Evolutionary conservation across 2,797 vertebrate genomes (phyloP), one percentile per base, ranked within the genome.

Genomic region (Eospalax fontanierii): DNA sequence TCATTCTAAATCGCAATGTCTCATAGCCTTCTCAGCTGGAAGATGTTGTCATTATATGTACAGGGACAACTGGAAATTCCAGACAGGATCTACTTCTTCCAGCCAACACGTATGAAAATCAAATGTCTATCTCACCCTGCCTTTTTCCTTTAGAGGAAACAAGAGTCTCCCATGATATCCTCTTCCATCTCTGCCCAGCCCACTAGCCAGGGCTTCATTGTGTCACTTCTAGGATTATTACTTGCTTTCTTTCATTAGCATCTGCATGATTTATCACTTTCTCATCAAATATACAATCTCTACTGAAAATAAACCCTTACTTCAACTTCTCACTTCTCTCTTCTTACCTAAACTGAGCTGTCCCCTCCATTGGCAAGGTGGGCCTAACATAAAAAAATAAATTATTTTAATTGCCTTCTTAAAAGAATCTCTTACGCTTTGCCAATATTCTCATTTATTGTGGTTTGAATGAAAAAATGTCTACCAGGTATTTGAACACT

Each of bases 101-200:
- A 9, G 22, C 6, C 0, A 22, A 3, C 24, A 71, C 6, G 15
- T 4, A 2, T 75, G 26, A 21, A 33, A 76, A 61, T n/a, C 2
- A 16, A 40, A 43, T 9, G 24, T 24, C 1, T 28, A 19, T 16
- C 2, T 40, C 24, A 59, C 1, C 0, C 7, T 28, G 26, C 54
- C 46, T 16, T 4, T 57, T 22, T 28, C 2, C 22, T 7, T 38
- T 8, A 43, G 33, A 70, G 7, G 24, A 66, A 43, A 35, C 7
- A 16, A 21, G 0, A 0, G 21, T 74, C 35, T 28, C 57, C 8
- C 14, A 30, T 33, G 65, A n/a, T 28, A 6, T 1, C 79, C 15
- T n/a, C 4, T 6, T 24, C n/a, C 40, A 18, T 0, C 4, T 6
- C 70, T n/a, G 9, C 6, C 1, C 0, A 9, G 4, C 12, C 7